Conservation (phyloP, 1,140 invertebrate genomes). For the Drosophila pandora region DNA sequence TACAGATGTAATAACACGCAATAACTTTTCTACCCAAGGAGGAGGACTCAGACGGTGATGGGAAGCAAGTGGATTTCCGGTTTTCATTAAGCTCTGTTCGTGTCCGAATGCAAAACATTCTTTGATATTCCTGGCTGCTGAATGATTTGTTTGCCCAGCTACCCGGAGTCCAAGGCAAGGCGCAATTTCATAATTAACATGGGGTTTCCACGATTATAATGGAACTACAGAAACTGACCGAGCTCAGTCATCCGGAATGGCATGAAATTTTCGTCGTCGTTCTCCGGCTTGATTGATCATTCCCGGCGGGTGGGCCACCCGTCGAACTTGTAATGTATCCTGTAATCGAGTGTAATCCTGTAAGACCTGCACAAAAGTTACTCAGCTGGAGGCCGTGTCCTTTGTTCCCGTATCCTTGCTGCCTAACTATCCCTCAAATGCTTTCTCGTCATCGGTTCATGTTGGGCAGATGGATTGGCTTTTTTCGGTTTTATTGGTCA, state of each 20-base stretch:
- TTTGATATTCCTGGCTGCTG: conserved; percentile 42
- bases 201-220: conserved; percentile 50
- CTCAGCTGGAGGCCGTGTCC: conserved; percentile 64
- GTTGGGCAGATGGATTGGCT: conserved; percentile 54
- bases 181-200: conserved; percentile 77
- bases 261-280: conserved; percentile 68
- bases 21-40: conserved; percentile 18
- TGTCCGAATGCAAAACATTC: conserved; percentile 54
- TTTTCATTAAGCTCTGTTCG: conserved; percentile 70
- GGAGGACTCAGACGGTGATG: conserved; percentile 15
- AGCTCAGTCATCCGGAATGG: conserved; percentile 48
- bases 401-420: conserved; percentile 45
- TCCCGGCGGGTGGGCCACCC: conserved; percentile 76
- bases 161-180: conserved; percentile 23
- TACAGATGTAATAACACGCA: conserved; percentile 53
- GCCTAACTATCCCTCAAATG: conserved; percentile 3
- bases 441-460: conserved; percentile 17
- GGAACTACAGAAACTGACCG: conserved; percentile 28
- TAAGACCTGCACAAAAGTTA: conserved; percentile 65
- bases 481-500: conserved; percentile 54
- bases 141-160: conserved; percentile 70
- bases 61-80: conserved; percentile 79
- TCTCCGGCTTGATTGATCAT: conserved; percentile 79
- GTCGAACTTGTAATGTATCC: conserved; percentile 75
- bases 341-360: conserved; percentile 81